Evolutionary conservation across 1,140 invertebrate genomes (phyloP).

Genomic region (Metopolophium dirhodum): DNA sequence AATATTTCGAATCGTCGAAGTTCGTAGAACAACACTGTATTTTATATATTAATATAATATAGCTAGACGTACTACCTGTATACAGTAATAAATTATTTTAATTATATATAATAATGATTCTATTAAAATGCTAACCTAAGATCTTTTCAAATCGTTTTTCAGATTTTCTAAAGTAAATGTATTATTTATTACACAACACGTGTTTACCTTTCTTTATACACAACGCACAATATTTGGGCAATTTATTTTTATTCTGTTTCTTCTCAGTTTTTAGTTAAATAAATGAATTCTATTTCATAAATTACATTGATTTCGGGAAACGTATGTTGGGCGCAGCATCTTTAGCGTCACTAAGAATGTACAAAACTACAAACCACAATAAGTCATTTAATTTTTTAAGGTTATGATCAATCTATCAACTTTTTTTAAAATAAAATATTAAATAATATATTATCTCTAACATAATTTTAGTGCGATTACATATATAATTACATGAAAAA

Average conservation of each 20-base stretch:
- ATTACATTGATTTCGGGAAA: neutral
- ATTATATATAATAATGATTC: neutral
- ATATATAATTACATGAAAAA: neutral
- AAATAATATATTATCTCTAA: neutral
- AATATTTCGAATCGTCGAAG: no score
- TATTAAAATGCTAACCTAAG: neutral
- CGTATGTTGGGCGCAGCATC: no score
- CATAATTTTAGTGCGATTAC: neutral
- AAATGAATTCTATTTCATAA: neutral
- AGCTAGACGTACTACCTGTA: neutral
- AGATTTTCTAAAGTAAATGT: neutral
- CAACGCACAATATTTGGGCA: neutral
- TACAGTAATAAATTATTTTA: neutral
- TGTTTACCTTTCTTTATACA: neutral
- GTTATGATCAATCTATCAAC: no score
- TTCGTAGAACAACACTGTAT: no score
- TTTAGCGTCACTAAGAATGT: neutral
- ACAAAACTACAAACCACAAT: neutral
- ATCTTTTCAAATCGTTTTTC: neutral
- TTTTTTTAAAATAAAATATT: neutral
- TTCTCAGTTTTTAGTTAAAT: neutral
- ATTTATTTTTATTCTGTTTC: no score
- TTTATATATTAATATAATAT: no score
- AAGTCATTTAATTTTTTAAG: no score
- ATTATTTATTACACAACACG: neutral